Evolutionary conservation across 2,797 vertebrate genomes (phyloP).

Genomic region (Podargus strigoides): DNA sequence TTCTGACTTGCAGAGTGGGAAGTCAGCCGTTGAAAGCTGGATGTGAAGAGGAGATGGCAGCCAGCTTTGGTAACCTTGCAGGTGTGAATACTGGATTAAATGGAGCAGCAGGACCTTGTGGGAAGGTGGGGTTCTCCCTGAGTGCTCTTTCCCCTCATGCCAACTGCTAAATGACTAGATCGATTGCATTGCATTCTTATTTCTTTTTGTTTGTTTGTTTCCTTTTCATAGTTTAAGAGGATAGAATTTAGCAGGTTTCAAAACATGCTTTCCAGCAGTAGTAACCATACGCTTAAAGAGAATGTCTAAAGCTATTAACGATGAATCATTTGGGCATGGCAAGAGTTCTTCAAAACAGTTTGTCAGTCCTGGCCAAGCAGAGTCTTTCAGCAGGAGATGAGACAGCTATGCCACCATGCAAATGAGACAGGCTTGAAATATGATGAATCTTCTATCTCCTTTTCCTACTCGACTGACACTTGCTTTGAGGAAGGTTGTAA

Average conservation of each 20-base stretch:
- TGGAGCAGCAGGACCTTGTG: constrained; percentile 31
- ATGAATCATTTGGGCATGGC: constrained; percentile 55
- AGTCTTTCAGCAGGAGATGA: constrained; percentile 79
- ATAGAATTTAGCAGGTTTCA: constrained; percentile 37
- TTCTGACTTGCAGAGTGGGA: constrained; percentile 56
- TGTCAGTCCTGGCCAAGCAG: constrained; percentile 45
- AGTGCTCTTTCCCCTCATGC: neutral
- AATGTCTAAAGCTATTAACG: constrained; percentile 59
- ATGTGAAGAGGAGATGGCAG: constrained; percentile 69
- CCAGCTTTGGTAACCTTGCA: constrained; percentile 66
- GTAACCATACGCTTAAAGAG: constrained; percentile 37
- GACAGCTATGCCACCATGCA: constrained; percentile 83
- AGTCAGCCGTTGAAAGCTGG: constrained; percentile 66
- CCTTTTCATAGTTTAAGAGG: neutral
- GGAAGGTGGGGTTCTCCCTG: constrained; percentile 76
- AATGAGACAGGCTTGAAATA: constrained; percentile 86
- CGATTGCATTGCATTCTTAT: neutral
- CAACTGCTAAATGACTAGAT: constrained; percentile 26
- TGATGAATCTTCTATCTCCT: constrained; percentile 92
- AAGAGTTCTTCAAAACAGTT: constrained; percentile 59
- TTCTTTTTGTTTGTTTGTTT: neutral
- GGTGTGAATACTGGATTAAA: constrained; percentile 61
- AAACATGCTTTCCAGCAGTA: constrained; percentile 37
- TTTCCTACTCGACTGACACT: constrained; percentile 90
- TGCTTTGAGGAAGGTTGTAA: constrained; percentile 98